Evolutionary conservation across 2,797 vertebrate species (phyloP).

Genomic region (Neoniphon sammara): DNA sequence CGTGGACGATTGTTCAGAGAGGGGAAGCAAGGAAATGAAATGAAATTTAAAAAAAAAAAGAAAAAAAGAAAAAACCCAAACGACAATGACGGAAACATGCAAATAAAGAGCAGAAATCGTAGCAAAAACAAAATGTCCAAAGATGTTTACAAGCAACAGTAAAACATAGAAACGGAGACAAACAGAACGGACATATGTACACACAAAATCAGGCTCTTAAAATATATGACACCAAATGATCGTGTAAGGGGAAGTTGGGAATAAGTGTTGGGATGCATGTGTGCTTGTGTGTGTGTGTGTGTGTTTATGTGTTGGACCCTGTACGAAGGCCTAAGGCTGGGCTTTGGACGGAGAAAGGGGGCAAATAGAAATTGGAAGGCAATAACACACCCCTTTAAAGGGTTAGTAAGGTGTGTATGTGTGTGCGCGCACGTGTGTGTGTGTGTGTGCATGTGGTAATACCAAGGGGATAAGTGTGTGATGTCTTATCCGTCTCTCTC

Average conservation of each 20-base stretch:
- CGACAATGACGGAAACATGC: conserved; percentile 46
- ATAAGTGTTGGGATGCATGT: neutral
- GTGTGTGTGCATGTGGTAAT: conserved; percentile 40
- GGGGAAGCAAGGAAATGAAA: conserved; percentile 65
- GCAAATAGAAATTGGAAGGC: conserved; percentile 60
- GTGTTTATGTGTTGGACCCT: conserved; percentile 68
- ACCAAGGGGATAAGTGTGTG: conserved; percentile 53
- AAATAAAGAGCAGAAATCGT: conserved; percentile 56
- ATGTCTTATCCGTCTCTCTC: conserved; percentile 48
- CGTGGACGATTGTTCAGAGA: conserved; percentile 83
- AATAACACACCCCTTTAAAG: conserved; percentile 63
- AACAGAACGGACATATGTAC: conserved; percentile 19
- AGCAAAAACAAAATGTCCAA: conserved; percentile 63
- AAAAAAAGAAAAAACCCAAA: too few relatives aligned
- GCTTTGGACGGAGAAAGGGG: conserved; percentile 62
- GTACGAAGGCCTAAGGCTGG: conserved; percentile 69
- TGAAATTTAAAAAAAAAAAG: conserved; percentile 32
- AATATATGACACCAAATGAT: conserved; percentile 55
- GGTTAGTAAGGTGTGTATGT: conserved; percentile 47
- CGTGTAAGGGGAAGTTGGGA: conserved; percentile 52
- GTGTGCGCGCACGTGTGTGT: conserved; percentile 21
- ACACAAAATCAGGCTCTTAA: conserved; percentile 47
- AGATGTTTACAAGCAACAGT: conserved; percentile 14
- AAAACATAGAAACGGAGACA: conserved; percentile 36
- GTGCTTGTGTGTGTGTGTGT: conserved; percentile 42